Evolutionary conservation across 2,797 vertebrate species (phyloP), one percentile per base, ranked within the genome.

Genomic region (Erpetoichthys calabaricus): DNA sequence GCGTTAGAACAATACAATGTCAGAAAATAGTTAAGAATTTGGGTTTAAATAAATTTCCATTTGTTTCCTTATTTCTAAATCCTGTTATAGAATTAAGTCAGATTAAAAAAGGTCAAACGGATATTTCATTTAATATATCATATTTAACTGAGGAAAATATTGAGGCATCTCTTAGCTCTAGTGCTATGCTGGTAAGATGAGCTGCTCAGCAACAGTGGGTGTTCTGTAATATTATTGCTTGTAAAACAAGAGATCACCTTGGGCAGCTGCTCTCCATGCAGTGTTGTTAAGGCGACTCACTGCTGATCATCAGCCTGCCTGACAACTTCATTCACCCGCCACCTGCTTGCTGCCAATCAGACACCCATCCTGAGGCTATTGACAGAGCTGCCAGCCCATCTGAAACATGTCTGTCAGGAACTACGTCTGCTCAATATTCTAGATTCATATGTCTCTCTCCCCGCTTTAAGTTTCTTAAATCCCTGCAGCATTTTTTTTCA

Each of bases 331-430:
- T 84, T 80, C 73, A 75, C 79, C 70, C 67, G 70, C 81, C 84
- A 86, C 83, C 88, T 86, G 86, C 81, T 80, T 73, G 80, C 75
- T 89, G 86, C 86, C 83, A 82, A 78, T 84, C 84, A 81, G 78
- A 64, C 66, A 64, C 67, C 70, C 72, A 70, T 87, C 85, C 76
- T 57, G 69, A 70, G 82, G 83, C 82, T 86, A 84, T 84, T 74
- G 71, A 83, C 75, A 76, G 79, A 81, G 76, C 75, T 79, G 80
- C 86, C 78, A 74, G 70, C 69, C 64, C 77, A 72, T 79, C 80
- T 79, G 82, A 89, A 71, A 76, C 71, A 67, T 78, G 72, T 74
- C 77, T 79, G 82, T 89, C 81, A 86, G 66, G 59, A 59, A 67
- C 63, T 65, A 65, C 68, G 73, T 76, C 71, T 74, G 73, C 64